Base-by-base conservation (phyloP, 1,140 invertebrate genomes). In the Oppia nitens region DNA sequence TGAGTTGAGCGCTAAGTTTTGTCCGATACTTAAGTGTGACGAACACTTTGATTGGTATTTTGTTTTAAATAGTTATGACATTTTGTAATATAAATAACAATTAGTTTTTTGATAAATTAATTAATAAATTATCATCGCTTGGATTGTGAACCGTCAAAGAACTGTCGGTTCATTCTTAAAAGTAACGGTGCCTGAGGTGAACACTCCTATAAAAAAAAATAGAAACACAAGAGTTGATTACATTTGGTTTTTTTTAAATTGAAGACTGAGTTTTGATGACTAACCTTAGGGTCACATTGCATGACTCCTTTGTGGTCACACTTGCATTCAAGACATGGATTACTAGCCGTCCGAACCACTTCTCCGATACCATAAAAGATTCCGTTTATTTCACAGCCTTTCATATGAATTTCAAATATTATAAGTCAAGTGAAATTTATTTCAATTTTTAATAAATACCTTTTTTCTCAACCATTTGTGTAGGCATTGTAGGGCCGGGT, bases 301-400 rank as follows among this genome's bases (percentile, higher is more conserved):
- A 93, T 91, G 72, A 88, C 83, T 65, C 87, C 87, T 4, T 24
- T 66, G 11, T 61, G 54, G 45, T 64, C 60, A 57, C 66, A 92
- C 85, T 79, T 86, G 84, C 89, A 93, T 65, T 85, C 81, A 66
- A 89, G 79, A 73, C 89, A 92, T 66, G 88, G 88, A 68, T 87
- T 86, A 66, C 87, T 91, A 47, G 85, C 81, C 53, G 84, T 80
- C 66, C 78, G 77, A 50, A 93, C 84, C 23, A 80, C 75, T 72
- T 91, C 83, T 62, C 87, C 87, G 47, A 87, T 81, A 70, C 80
- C 77, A 68, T 90, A 92, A 27, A 83, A 81, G 65, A 81, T 78
- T 55, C 84, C 84, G 63, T 83, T 79, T 55, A 92, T 82, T 71
- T 85, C 81, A 69, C 89, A 93, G 27, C 88, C 88, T 61, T 59